Evolutionary conservation across 2,888 invertebrate genomes (phyloP), one percentile per base, ranked within the genome.

Genomic region (Tinea trinotella): DNA sequence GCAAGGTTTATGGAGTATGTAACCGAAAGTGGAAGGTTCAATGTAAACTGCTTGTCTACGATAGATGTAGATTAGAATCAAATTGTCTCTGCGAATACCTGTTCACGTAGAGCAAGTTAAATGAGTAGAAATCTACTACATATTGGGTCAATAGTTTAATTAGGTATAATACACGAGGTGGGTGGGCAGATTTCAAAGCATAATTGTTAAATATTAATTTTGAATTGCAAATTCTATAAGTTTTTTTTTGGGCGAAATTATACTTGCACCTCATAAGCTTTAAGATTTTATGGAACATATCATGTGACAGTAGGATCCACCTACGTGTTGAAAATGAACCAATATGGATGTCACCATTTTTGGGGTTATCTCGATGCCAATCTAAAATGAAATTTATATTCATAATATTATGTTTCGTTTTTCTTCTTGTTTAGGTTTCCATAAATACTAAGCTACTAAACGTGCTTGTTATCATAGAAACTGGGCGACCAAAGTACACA

Each of bases 31-130:
- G 19, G 18, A 46, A 15, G n/a, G 46, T 46, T 17, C 46, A 46
- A 46, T 46, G 40, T 40, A 15, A 40, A 40, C 40, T 40, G 13
- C 13, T 40, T 40, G 40, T 15, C 40, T 35, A 35, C 7, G 22
- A 3, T 30, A 30, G 30, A 30, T 30, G 7, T 30, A 30, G 30
- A 30, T 30, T 4, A 7, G 7, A 7, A 30, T 30, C 30, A 10
- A 30, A 30, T 30, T 30, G 30, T 30, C 30, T 4, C 7, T 22
- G 7, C 3, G 22, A 22, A 7, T 22, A 7, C 22, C 7, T 22
- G n/a, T n/a, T n/a, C n/a, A n/a, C n/a, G n/a, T n/a, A n/a, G n/a
- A n/a, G n/a, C n/a, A n/a, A n/a, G n/a, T n/a, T n/a, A n/a, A n/a
- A n/a, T n/a, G n/a, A n/a, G n/a, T n/a, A n/a, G n/a, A n/a, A n/a